Evolutionary conservation across 92 coral and sea anemone species (phyloP).

Genomic region (Actinernus sp.): DNA sequence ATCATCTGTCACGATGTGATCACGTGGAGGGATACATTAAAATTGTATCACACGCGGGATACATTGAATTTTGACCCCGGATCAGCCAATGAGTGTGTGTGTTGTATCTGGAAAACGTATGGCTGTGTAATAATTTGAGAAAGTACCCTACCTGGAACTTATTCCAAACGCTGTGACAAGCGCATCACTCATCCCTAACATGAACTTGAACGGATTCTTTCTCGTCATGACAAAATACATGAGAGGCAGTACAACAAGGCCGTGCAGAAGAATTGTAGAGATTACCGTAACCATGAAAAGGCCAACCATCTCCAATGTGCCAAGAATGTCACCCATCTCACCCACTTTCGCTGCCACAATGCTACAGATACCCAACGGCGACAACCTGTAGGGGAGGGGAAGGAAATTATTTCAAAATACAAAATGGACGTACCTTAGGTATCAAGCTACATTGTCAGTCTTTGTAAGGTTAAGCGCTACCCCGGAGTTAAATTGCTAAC

Average conservation of each 20-base stretch:
- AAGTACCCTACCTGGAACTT: conserved; percentile 81
- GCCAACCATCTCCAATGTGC: conserved; percentile 60
- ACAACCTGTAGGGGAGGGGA: conserved; percentile 47
- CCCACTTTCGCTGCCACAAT: conserved; percentile 77
- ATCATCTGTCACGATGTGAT: too few species aligned
- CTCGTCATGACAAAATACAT: conserved; percentile 65
- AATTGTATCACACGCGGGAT: too few species aligned
- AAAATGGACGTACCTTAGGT: too few species aligned
- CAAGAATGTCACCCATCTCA: conserved; percentile 58
- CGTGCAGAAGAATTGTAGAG: conserved; percentile 56
- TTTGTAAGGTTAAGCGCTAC: too few species aligned
- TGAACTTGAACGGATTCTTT: conserved; percentile 71
- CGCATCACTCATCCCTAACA: conserved; percentile 77
- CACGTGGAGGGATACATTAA: too few species aligned
- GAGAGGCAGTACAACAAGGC: conserved; percentile 66
- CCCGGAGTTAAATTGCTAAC: too few species aligned
- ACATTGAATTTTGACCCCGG: too few species aligned
- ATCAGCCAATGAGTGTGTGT: too few species aligned
- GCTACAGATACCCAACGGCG: conserved; percentile 84
- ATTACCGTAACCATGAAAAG: conserved; percentile 74
- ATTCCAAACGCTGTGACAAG: conserved; percentile 80
- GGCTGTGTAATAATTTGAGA: too few species aligned
- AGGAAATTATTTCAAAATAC: background rate
- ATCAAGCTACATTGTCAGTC: too few species aligned
- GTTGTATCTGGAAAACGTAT: too few species aligned